Conservation (phyloP, 2,113 vertebrate genomes). For the Bothrops jararaca region DNA sequence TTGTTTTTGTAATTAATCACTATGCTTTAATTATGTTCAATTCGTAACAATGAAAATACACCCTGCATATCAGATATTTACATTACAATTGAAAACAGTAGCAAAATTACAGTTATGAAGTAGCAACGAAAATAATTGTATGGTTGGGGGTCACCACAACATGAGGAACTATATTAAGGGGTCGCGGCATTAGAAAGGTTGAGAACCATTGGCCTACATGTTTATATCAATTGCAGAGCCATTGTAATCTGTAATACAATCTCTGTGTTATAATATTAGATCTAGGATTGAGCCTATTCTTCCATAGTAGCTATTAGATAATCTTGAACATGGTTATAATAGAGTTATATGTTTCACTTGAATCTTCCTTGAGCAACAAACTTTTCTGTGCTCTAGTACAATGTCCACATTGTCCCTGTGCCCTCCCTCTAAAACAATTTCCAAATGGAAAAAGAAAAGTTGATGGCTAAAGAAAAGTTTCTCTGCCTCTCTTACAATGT, state of each 20-base stretch:
- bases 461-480: not conserved
- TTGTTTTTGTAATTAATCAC: too few relatives aligned
- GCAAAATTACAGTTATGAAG: too few relatives aligned
- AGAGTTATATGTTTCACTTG: not conserved
- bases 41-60: too few relatives aligned
- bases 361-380: not conserved
- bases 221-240: not conserved
- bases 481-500: not conserved
- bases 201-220: too few relatives aligned
- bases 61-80: too few relatives aligned
- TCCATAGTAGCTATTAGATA: not conserved
- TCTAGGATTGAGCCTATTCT: not conserved
- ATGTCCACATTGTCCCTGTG: not conserved
- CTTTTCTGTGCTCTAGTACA: not conserved
- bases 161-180: too few relatives aligned
- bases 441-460: not conserved
- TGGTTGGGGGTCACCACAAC: too few relatives aligned
- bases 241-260: not conserved
- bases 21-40: too few relatives aligned
- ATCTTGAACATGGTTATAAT: too few relatives aligned
- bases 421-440: not conserved
- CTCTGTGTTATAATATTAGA: not conserved
- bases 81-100: too few relatives aligned
- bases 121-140: too few relatives aligned
- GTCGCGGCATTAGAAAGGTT: too few relatives aligned